Conservation (phyloP, 1,140 invertebrate species). For the Nasonia vitripennis region DNA sequence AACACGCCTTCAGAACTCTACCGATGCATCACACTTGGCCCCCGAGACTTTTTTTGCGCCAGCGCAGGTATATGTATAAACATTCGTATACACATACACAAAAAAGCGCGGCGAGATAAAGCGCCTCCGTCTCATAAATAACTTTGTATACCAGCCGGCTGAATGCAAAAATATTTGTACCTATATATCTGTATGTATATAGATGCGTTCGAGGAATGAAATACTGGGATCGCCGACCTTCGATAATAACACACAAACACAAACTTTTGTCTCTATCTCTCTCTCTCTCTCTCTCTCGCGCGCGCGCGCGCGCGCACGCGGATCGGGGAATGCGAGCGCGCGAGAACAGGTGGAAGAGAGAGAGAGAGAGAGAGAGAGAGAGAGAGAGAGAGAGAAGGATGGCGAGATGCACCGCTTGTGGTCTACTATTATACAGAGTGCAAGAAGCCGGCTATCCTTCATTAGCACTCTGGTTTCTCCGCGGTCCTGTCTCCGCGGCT, state of each 20-base stretch:
- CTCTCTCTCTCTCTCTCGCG: slow-evolving; percentile 44
- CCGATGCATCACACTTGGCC: slow-evolving; percentile 18
- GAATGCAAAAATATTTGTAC: slow-evolving; percentile 31
- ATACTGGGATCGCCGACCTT: slow-evolving; percentile 45
- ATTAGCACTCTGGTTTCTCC: slow-evolving; percentile 66
- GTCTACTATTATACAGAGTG: not conserved
- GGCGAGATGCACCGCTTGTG: not conserved
- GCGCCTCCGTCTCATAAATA: slow-evolving; percentile 10
- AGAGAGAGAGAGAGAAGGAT: not conserved
- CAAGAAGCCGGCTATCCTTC: slow-evolving; percentile 65
- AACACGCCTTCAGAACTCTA: slow-evolving; percentile 11
- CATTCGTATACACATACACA: not conserved
- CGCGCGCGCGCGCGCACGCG: not conserved
- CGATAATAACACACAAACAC: slow-evolving; percentile 53
- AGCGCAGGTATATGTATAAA: no score
- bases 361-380: not conserved
- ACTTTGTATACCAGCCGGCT: not conserved
- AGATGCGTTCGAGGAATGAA: slow-evolving; percentile 28
- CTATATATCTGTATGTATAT: not conserved
- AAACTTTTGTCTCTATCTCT: slow-evolving; percentile 55
- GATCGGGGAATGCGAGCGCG: slow-evolving; percentile 32
- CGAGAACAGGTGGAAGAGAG: slow-evolving; percentile 2
- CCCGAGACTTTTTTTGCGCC: no score
- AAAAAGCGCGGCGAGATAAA: not conserved
- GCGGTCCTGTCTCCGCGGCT: slow-evolving; percentile 25